Evolutionary conservation across 2,888 invertebrate species (phyloP).

Genomic region (Xestia ashworthii): DNA sequence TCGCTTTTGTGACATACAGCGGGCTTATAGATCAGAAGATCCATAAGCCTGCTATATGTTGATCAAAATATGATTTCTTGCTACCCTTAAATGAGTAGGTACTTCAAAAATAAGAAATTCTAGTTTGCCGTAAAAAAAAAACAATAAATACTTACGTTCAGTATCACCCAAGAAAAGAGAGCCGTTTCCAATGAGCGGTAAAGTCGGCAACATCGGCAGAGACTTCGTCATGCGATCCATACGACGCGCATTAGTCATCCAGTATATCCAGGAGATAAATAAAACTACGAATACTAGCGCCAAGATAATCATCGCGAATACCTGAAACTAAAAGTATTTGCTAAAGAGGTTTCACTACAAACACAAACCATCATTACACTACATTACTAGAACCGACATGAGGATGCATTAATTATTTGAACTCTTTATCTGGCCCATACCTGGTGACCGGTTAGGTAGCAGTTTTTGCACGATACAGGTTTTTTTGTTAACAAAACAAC

Average conservation of each 20-base stretch:
- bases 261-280: constrained; percentile 74
- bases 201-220: constrained; percentile 73
- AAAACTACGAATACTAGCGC: constrained; percentile 65
- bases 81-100: background rate
- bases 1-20: no score
- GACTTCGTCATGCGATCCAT: constrained; percentile 77
- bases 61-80: no score
- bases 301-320: constrained; percentile 75
- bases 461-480: background rate
- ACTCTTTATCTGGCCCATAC: background rate
- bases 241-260: constrained; percentile 67
- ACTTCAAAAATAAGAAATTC: background rate
- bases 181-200: constrained; percentile 82
- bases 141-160: constrained; percentile 73
- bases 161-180: constrained; percentile 82
- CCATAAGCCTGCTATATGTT: no score
- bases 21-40: no score
- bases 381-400: background rate
- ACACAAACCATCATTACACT: background rate
- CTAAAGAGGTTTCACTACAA: background rate
- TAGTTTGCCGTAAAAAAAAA: background rate
- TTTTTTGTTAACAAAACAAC: background rate
- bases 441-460: background rate
- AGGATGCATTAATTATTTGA: background rate
- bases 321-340: constrained; percentile 35